Evolutionary conservation across 64 coral and sea anemone species (phyloP), one percentile per base, ranked within the genome.

Genomic region (Pocillopora verrucosa): DNA sequence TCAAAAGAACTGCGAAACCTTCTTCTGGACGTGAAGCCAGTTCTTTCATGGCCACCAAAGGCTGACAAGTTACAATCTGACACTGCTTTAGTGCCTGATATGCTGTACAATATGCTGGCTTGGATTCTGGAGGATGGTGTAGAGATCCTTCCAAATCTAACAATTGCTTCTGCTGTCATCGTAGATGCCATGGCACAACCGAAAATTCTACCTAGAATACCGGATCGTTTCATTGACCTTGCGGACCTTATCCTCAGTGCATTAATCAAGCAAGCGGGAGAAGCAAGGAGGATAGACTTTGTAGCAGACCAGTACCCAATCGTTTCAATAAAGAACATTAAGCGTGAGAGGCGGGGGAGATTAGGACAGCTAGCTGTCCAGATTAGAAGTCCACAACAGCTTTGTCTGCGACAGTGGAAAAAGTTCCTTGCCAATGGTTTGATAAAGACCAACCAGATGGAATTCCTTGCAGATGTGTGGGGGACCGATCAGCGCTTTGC

Each of bases 101-200:
- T 92, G 56, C 34, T 92, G 1, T 92, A 80, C 61, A 92, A 92
- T 22, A 79, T 87, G 90, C 75, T 92, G 0, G 83, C 83, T 59
- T 92, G 90, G 90, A 87, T 61, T 10, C 68, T 94, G 6, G 76
- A 87, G 65, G 68, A 86, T 60, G 81, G 63, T 14, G 63, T 94
- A 63, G 65, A 90, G 34, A 63, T 15, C 57, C 34, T 90, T 56
- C 17, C 68, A 34, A 77, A 16, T 59, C 38, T 86, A 36, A 68
- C 59, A 58, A 56, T 38, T 10, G 68, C 72, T 14, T 59, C 87
- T 86, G 56, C 38, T 45, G 72, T 87, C 57, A 80, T 80, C 11
- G 77, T 89, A n/a, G 87, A 89, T 30, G 88, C 87, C 60, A 73
- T 87, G 87, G 75, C 75, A 19, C 30, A 61, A 25, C 79, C 88